phyloP scores from a whole-genome alignment of 2,888 invertebrate genomes.

The Synanthedon formicaeformis region DNA sequence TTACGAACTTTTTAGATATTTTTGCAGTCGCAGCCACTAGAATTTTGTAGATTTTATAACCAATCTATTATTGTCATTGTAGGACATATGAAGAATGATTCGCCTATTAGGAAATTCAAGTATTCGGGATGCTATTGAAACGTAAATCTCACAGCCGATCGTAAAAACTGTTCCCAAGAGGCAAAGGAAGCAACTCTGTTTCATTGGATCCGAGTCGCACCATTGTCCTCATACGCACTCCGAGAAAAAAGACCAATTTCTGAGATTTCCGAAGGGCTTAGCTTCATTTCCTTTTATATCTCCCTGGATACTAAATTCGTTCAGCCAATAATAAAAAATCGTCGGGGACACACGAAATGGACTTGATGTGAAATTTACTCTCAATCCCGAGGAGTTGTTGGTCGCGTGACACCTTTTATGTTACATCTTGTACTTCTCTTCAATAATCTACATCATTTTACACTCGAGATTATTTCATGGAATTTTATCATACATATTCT shows the following conservation, averaged over 20 bases:
- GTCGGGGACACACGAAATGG: constrained; percentile 54
- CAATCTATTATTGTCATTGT: background rate
- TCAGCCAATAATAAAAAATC: constrained; percentile 67
- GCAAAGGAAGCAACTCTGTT: constrained; percentile 48
- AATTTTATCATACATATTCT: no score
- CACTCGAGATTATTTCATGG: no score
- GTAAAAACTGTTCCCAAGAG: constrained; percentile 59
- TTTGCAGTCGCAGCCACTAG: no score
- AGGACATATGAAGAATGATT: constrained; percentile 7
- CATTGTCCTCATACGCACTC: constrained; percentile 64
- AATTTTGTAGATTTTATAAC: constrained; percentile 3
- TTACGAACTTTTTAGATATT: no score
- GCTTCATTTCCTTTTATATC: constrained; percentile 70
- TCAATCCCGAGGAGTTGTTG: constrained; percentile 39
- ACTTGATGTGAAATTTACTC: constrained; percentile 56
- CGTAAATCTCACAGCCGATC: constrained; percentile 57
- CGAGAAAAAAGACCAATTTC: constrained; percentile 63
- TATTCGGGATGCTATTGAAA: constrained; percentile 39
- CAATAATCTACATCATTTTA: no score
- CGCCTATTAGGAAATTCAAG: constrained; percentile 52
- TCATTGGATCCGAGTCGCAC: constrained; percentile 49
- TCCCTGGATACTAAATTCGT: constrained; percentile 69
- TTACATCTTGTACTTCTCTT: no score
- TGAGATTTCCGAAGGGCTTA: constrained; percentile 69
- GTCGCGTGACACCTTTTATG: constrained; percentile 31